Base-by-base conservation (phyloP, 2,113 vertebrate genomes). In the Phainopepla nitens region DNA sequence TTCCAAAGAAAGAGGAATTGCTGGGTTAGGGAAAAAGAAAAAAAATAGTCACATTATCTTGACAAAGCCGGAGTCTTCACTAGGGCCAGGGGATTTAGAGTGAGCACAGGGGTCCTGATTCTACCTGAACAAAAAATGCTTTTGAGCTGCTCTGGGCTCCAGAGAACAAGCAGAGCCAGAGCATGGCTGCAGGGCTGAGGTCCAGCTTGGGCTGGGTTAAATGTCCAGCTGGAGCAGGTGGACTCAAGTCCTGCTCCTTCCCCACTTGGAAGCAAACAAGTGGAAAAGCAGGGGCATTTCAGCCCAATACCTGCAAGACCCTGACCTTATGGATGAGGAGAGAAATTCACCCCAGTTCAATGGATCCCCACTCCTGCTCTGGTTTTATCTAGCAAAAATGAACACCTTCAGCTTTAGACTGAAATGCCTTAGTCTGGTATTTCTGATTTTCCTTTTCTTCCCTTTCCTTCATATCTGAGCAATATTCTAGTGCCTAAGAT, bases 281-380 rank as follows among this genome's bases (percentile, higher is more conserved):
- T 16, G 69, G 11, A 50, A 61, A 79, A 61, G 0, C 15, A 51
- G 79, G n/a, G 19, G 5, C 0, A 0, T 45, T 23, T 16, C 62
- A 76, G 24, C 50, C 17, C 70, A 28, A 33, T 13, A 10, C 24
- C 27, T 76, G 33, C 28, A 36, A 29, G 25, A 35, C 9, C 12
- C 28, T 36, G 66, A 17, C 35, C 3, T 60, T 15, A 13, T 0
- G 3, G 51, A 14, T 0, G 1, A 36, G 28, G 36, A 89, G n/a
- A 65, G 54, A 66, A 36, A 25, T n/a, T n/a, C 6, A 23, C 7
- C 1, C 29, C 36, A 24, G 0, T 31, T 23, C 62, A 57, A 27
- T 31, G 49, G n/a, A 4, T 65, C 28, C 29, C 17, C 64, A 83
- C 42, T 12, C 35, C 14, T 31, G 23, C 49, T 85, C 36, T 76